Evolutionary conservation across 2,113 vertebrate genomes (phyloP), one percentile per base, ranked within the genome.

Genomic region (Mus spicilegus): DNA sequence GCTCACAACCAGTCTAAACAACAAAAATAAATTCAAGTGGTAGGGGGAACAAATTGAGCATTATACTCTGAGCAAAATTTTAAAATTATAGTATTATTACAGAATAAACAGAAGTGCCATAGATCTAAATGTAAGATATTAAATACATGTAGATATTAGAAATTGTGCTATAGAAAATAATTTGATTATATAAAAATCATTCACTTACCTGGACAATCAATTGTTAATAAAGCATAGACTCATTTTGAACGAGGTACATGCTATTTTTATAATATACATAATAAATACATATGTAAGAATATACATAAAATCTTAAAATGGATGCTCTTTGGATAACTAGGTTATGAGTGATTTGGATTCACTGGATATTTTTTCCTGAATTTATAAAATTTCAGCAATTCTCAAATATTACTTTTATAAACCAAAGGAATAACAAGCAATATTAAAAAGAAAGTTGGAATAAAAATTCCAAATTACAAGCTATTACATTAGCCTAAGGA

Each of bases 351-450:
- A 96, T 82, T 96, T 96, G 67, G 58, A n/a, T 94, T 92, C 72
- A 90, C 65, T 85, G 13, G 5, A 88, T 96, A 72, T 77, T 82
- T 93, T 96, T 94, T 95, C 56, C 75, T 93, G 84, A 93, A 94
- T 95, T 96, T 92, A 95, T 17, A 97, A 95, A 94, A 92, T 92
- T 95, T 86, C 58, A 90, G 77, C 77, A 96, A 67, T 90, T 46
- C 28, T 90, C 70, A 97, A 95, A 96, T 89, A 95, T 42, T 88
- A 92, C 81, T 73, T 97, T 97, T 95, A 95, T 4, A 96, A 89
- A 95, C 76, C 93, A 51, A 92, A 95, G 94, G 73, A 96, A 96
- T 13, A 97, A 96, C 20, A 92, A 93, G 49, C 73, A 97, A 96
- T 70, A 95, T 5, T 93, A 91, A 72, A 96, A 56, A 96, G 69